Conservation (phyloP, 2,797 vertebrate genomes). For the Holocentrus rufus region DNA sequence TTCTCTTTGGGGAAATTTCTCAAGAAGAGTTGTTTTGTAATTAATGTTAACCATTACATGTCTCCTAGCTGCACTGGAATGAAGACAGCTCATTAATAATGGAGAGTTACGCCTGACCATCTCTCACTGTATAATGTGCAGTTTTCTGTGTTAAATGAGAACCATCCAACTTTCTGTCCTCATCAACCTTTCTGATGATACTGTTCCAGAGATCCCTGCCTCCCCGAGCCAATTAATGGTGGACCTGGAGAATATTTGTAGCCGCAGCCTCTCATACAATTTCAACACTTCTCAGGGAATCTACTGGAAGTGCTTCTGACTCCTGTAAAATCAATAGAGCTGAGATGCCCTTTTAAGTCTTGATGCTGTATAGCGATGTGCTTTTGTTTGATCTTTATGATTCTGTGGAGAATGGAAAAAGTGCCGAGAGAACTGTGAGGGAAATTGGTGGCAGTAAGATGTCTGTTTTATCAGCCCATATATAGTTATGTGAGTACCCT, state of each 20-base stretch:
- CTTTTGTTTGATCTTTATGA: conserved; percentile 76
- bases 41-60: conserved; percentile 70
- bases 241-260: conserved; percentile 76
- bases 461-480: conserved; percentile 56
- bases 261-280: conserved; percentile 71
- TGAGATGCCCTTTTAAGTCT: conserved; percentile 81
- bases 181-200: conserved; percentile 80
- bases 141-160: conserved; percentile 78
- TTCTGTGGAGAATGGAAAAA: conserved; percentile 57
- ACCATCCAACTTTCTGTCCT: conserved; percentile 79
- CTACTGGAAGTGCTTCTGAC: conserved; percentile 73
- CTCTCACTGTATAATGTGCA: conserved; percentile 58
- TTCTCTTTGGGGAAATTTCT: conserved; percentile 36
- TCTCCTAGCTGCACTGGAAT: conserved; percentile 61
- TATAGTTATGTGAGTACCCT: conserved; percentile 48
- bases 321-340: conserved; percentile 80
- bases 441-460: conserved; percentile 58
- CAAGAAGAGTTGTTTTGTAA: conserved; percentile 65
- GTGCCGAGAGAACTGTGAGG: conserved; percentile 24
- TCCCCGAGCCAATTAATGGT: conserved; percentile 83
- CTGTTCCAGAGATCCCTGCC: conserved; percentile 71
- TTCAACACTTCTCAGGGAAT: conserved; percentile 74
- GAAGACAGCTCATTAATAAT: conserved; percentile 78
- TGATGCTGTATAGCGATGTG: conserved; percentile 61
- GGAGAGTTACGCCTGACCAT: conserved; percentile 59